Conservation (phyloP, 2,888 invertebrate genomes). For the Galeruca laticollis region DNA sequence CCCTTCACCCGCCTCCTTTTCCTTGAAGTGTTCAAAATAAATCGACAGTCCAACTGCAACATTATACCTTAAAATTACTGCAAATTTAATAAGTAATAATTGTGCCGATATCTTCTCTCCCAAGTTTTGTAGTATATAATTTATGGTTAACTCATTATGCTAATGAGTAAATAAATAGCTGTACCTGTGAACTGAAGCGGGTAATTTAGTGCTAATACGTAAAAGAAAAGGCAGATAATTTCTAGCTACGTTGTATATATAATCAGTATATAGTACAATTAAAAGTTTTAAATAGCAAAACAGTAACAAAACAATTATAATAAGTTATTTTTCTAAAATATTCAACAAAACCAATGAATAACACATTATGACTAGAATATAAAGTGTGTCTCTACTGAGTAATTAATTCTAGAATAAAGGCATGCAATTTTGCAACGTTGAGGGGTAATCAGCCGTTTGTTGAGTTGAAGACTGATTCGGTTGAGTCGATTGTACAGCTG, state of each 20-base stretch:
- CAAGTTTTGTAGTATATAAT: too few relatives aligned
- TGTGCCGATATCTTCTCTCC: too few relatives aligned
- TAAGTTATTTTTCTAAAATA: constrained; percentile 7
- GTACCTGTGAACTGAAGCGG: too few relatives aligned
- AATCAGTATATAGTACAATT: constrained; percentile 7
- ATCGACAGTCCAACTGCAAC: too few relatives aligned
- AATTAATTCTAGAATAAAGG: constrained; percentile 62
- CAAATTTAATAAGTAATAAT: too few relatives aligned
- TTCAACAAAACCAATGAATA: constrained; percentile 12
- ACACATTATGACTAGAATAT: constrained; percentile 14
- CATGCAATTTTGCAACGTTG: constrained; percentile 66
- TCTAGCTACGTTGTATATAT: constrained; percentile 5
- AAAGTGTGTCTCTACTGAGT: not conserved
- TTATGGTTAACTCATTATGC: too few relatives aligned
- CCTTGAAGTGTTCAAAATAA: too few relatives aligned
- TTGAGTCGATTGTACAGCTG: constrained; percentile 65
- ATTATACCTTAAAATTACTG: too few relatives aligned
- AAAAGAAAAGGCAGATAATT: not conserved
- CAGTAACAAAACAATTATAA: constrained; percentile 19
- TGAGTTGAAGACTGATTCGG: constrained; percentile 63
- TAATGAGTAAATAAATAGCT: too few relatives aligned
- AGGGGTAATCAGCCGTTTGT: constrained; percentile 64
- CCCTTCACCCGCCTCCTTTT: too few relatives aligned
- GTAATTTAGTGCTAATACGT: not conserved
- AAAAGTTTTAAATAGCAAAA: constrained; percentile 14